Conservation (phyloP, 2,888 invertebrate genomes). For the Isoperla grammatica region DNA sequence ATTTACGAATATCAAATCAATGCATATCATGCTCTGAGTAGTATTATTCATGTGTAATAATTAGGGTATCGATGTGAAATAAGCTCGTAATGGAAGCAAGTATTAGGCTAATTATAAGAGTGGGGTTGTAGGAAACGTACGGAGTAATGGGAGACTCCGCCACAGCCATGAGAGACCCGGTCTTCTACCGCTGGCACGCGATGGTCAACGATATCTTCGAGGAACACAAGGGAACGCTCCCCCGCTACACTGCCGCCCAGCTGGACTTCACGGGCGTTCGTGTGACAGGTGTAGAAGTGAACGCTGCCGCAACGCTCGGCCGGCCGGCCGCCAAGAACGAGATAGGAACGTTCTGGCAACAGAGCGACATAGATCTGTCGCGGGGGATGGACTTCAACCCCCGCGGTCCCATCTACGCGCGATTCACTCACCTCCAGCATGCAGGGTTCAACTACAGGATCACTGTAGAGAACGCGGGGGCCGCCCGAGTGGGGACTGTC, state of each 20-base stretch:
- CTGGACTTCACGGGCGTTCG: constrained; percentile 21
- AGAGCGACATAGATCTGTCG: constrained; percentile 37
- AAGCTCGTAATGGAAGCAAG: too few relatives aligned
- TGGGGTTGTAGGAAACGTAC: constrained; percentile 39
- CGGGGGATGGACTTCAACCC: constrained; percentile 38
- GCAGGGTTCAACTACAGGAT: constrained; percentile 35
- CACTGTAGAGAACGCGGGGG: constrained; percentile 32
- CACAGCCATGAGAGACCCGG: constrained; percentile 42
- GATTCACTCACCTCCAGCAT: constrained; percentile 36
- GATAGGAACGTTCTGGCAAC: constrained; percentile 35
- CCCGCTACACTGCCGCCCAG: constrained; percentile 35
- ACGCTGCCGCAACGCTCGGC: constrained; percentile 10
- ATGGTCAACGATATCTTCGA: constrained; percentile 40
- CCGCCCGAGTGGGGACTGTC: constrained; percentile 35
- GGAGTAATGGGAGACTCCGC: constrained; percentile 41
- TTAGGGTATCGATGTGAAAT: too few relatives aligned
- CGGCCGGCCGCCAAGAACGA: constrained; percentile 24
- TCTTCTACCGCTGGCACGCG: constrained; percentile 42
- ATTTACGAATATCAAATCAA: too few relatives aligned
- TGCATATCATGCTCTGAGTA: too few relatives aligned
- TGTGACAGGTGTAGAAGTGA: constrained; percentile 20
- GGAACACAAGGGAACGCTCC: constrained; percentile 38
- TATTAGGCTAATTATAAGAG: too few relatives aligned
- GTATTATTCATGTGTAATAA: too few relatives aligned
- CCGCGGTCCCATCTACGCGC: constrained; percentile 20